A percentile compares a stretch with the other conserved stretches of the same genome.
phyloP scores from a whole-genome alignment of 2,888 invertebrate species.

The Heliconius erato region DNA sequence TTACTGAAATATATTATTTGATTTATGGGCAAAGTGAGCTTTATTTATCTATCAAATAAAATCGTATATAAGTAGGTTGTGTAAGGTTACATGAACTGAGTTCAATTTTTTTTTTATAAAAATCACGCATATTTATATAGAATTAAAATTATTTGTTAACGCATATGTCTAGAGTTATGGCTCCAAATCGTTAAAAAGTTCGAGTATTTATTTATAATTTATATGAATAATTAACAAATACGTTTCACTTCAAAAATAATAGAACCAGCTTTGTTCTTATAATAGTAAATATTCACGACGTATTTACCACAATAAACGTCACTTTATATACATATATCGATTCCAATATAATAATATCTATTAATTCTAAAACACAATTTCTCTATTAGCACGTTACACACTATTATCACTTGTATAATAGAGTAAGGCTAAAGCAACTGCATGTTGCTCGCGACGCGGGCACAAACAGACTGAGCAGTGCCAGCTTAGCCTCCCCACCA shows the following conservation, averaged over 20 bases:
- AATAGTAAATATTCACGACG: neutral
- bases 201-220: no score
- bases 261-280: neutral
- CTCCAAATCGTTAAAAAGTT: neutral
- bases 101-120: neutral
- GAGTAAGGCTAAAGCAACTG: neutral
- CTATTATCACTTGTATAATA: constrained; percentile 39
- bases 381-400: constrained; percentile 9
- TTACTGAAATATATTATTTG: neutral
- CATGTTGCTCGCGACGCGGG: constrained; percentile 21
- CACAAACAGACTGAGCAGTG: constrained; percentile 31
- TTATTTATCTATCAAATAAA: neutral
- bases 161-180: neutral
- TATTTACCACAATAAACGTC: neutral
- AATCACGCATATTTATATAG: neutral
- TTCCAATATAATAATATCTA: neutral
- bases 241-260: neutral
- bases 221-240: neutral
- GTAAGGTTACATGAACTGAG: neutral
- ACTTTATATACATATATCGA: neutral
- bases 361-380: neutral
- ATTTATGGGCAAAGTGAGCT: neutral
- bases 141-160: neutral
- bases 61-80: neutral
- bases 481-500: neutral